phyloP scores from a whole-genome alignment of 2,797 vertebrate species.

The Margarornis squamiger region DNA sequence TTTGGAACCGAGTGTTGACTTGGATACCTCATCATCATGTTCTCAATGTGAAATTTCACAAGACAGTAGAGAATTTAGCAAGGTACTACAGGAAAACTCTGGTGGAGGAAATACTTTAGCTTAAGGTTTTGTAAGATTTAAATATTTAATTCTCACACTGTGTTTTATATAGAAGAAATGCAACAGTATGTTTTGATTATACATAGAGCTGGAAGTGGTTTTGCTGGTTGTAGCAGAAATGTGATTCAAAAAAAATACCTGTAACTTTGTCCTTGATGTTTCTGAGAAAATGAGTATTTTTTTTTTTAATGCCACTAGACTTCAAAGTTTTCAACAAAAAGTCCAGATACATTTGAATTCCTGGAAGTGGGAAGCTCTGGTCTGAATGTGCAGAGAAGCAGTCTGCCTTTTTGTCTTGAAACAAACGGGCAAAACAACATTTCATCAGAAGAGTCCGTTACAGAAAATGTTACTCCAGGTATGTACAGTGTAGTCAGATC shows the following conservation, averaged over 20 bases:
- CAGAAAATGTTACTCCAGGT: slow-evolving; percentile 32
- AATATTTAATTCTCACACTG: neutral
- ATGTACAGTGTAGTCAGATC: neutral
- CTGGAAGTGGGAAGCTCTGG: neutral
- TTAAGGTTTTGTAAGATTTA: neutral
- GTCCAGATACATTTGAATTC: rapidly evolving
- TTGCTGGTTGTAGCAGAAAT: neutral
- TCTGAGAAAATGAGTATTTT: neutral
- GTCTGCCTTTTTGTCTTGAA: neutral
- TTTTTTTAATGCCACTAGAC: slow-evolving; percentile 20
- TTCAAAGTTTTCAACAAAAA: slow-evolving; percentile 11
- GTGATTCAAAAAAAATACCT: neutral
- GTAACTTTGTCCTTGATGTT: neutral
- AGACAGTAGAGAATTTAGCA: slow-evolving; percentile 21
- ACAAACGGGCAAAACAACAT: neutral
- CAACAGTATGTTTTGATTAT: neutral
- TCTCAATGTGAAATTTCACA: slow-evolving; percentile 51
- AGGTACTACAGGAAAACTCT: slow-evolving; percentile 48
- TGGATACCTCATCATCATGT: slow-evolving; percentile 53
- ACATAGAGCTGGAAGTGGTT: rapidly evolving
- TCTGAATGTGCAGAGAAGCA: neutral
- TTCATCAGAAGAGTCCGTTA: neutral
- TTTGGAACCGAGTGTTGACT: slow-evolving; percentile 73
- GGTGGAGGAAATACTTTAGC: neutral
- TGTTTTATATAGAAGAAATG: neutral